phyloP scores from a whole-genome alignment of 1,140 invertebrate genomes.

The Andrena cerasifolii region DNA sequence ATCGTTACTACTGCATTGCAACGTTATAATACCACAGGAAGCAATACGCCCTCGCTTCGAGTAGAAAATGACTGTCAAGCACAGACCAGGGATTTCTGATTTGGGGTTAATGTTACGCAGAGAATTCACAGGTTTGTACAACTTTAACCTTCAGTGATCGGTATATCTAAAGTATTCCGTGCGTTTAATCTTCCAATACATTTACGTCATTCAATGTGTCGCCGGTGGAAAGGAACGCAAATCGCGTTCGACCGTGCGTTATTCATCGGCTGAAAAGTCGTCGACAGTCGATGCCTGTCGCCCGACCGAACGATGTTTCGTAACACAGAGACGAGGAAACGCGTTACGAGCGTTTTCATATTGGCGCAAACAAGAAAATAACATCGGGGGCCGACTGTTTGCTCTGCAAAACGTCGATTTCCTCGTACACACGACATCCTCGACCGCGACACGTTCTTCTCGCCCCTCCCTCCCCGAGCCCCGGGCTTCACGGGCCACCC shows the following conservation, averaged over 20 bases:
- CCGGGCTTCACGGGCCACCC: not conserved
- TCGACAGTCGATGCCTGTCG: not conserved
- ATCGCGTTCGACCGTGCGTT: not conserved
- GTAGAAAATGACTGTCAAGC: too few relatives aligned
- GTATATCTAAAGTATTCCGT: too few relatives aligned
- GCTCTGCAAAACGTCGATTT: slow-evolving; percentile 21
- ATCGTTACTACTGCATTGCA: too few relatives aligned
- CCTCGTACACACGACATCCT: slow-evolving; percentile 3
- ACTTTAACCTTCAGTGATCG: too few relatives aligned
- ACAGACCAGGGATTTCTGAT: too few relatives aligned
- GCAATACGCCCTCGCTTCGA: too few relatives aligned
- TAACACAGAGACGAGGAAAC: not conserved
- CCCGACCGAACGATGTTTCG: not conserved
- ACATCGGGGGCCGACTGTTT: slow-evolving; percentile 27
- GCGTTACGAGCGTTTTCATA: not conserved
- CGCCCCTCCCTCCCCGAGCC: not conserved
- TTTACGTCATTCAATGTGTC: too few relatives aligned
- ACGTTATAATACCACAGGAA: too few relatives aligned
- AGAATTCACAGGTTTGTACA: too few relatives aligned
- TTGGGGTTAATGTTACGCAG: too few relatives aligned
- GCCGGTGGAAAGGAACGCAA: not conserved
- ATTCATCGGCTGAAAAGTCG: not conserved
- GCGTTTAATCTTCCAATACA: too few relatives aligned
- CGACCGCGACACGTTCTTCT: not conserved
- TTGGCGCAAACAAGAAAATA: slow-evolving; percentile 41